phyloP scores from a whole-genome alignment of 2,113 vertebrate genomes.

The Lamprotornis superbus region DNA sequence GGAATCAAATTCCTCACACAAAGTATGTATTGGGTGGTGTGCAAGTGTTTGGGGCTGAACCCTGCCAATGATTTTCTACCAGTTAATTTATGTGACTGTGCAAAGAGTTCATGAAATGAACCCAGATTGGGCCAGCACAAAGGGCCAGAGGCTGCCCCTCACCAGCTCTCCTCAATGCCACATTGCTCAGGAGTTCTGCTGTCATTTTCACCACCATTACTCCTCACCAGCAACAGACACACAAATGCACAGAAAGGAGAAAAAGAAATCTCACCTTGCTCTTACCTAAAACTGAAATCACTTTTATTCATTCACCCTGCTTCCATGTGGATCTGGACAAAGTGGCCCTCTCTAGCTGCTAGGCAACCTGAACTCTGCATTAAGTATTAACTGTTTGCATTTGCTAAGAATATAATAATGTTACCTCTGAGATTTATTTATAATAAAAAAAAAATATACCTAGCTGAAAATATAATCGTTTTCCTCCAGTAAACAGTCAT shows the following conservation, averaged over 20 bases:
- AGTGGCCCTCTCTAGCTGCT: constrained; percentile 55
- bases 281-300: neutral
- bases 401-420: neutral
- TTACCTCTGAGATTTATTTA: constrained; percentile 9
- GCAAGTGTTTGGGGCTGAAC: neutral
- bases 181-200: neutral
- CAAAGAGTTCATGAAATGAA: neutral
- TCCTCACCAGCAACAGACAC: neutral
- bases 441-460: neutral
- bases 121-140: neutral
- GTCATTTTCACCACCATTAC: neutral
- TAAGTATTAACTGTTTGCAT: neutral
- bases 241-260: neutral
- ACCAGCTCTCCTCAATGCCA: neutral
- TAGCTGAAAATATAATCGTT: neutral
- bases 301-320: constrained; percentile 21
- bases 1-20: neutral
- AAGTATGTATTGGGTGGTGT: rapidly evolving
- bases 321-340: constrained; percentile 12
- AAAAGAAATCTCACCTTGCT: neutral
- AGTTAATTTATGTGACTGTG: neutral
- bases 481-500: constrained; percentile 25
- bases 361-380: constrained; percentile 53
- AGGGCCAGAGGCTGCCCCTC: neutral
- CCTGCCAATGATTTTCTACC: neutral